Conservation (phyloP, 2,113 vertebrate genomes). For the Cyanistes caeruleus region DNA sequence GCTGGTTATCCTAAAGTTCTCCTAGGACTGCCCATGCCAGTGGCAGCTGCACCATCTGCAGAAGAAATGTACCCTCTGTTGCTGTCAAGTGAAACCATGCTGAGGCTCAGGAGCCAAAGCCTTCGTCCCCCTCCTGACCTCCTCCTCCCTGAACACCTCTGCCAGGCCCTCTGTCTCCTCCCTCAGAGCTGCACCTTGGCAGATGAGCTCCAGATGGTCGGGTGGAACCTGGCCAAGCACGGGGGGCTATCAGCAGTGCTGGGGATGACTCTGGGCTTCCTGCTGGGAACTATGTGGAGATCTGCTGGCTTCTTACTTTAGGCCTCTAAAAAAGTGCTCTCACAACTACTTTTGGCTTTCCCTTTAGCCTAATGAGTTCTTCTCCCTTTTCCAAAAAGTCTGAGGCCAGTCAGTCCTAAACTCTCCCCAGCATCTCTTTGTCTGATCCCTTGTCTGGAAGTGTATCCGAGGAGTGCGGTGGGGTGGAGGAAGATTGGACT, state of each 20-base stretch:
- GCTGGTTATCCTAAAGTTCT: background rate
- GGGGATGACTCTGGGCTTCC: background rate
- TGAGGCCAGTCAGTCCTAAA: background rate
- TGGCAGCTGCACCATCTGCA: background rate
- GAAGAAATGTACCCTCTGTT: background rate
- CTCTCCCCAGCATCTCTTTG: background rate
- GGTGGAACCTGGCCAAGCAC: background rate
- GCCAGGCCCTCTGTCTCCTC: background rate
- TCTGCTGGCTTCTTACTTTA: background rate
- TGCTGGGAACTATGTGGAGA: background rate
- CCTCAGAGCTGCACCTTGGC: background rate
- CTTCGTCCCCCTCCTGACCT: background rate
- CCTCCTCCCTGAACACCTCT: background rate
- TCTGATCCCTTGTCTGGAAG: conserved; percentile 3
- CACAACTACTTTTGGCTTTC: background rate
- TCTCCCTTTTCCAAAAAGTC: conserved; percentile 1
- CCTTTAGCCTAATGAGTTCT: background rate
- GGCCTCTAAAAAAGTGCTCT: background rate
- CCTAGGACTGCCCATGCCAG: background rate
- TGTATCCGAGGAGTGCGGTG: fast-evolving
- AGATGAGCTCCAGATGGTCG: conserved; percentile 24
- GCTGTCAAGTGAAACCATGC: fast-evolving
- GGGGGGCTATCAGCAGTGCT: background rate
- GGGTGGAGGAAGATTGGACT: conserved; percentile 26
- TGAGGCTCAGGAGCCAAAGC: background rate